Base-by-base conservation (phyloP, 2,113 vertebrate species). In the Esox niger region DNA sequence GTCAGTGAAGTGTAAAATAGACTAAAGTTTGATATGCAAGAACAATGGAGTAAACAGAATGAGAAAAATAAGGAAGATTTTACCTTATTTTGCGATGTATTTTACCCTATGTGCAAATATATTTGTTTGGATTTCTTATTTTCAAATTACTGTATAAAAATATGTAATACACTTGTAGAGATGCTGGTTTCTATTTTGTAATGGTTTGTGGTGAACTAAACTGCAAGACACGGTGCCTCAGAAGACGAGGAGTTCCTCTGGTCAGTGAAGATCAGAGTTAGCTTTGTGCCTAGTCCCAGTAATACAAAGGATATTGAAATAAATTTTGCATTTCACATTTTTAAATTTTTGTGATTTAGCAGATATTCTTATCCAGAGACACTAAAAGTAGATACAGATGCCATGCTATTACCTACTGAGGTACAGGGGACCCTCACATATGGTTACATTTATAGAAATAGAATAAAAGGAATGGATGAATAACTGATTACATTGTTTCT, bases 11-110 rank as follows among this genome's bases (percentile, higher is more conserved):
- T 73, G 58, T 38, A 59, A 62, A 78, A n/a, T n/a, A n/a, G n/a
- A n/a, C n/a, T n/a, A n/a, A 4, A 8, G 61, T 89, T 86, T 86
- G 83, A 58, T 8, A 29, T 58, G 56, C 6, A 58, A 58, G 11
- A 27, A 29, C 15, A 29, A 43, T 43, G 38, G 38, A 20, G 64
- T 63, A 64, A 32, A 56, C 68, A 9, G 62, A 26, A 29, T 11
- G 71, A 52, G 21, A 6, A 52, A 2, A 21, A 6, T n/a, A 52
- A 52, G 47, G 47, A 52, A 52, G n/a, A 17, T 52, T 7, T 52
- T 21, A 6, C 47, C 8, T 63, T 33, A 63, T 68, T 60, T 64
- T 1, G 54, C 21, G 15, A 54, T 52, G 8, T 56, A 35, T 26
- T 58, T 52, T 52, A 47, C 70, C 59, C 38, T 67, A 64, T 69